Evolutionary conservation across 2,888 invertebrate species (phyloP), one percentile per base, ranked within the genome.

Genomic region (Cynaeus angustus): DNA sequence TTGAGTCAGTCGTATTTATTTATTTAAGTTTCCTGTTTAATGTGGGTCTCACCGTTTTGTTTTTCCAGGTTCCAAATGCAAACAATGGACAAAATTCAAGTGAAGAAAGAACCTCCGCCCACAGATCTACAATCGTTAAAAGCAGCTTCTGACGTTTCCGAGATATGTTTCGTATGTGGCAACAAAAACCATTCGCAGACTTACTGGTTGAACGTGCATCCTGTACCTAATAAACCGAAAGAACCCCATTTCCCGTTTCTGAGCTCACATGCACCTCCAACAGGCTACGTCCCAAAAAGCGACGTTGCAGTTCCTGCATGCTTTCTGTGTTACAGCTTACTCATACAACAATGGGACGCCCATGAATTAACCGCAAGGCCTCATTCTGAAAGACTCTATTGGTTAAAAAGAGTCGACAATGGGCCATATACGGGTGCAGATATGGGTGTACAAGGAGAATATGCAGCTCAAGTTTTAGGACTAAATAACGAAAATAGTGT

Each of bases 191-290:
- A 90, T 72, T 86, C 88, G 37, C 89, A 91, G 71, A 87, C 88
- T 55, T 89, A 87, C 80, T 88, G 88, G 79, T 80, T 92, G 55
- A 87, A 90, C 73, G 89, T 91, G 50, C 91, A 91, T 82, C 90
- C 91, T 70, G 90, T 90, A 78, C 88, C 90, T 64, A 91, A 90
- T 77, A 89, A 91, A 74, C 88, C 92, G 38, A 88, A 89, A 65
- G 94, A 94, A 84, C 92, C 97, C 7, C 95, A 94, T 85, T 97
- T 97, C 86, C 96, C 97, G 53, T 97, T 97, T 86, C 87, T 97
- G 82, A 95, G 95, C 78, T 91, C 93, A 12, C 97, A 97, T 86
- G 93, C 95, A 74, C 92, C 95, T 9, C 97, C 97, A 0, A 87
- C 88, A 66, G 93, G 93, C n/a, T 93, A 93, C 46, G 85, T 76